phyloP scores from a whole-genome alignment of 1,140 invertebrate genomes.

The Philopotamus ludificatus region DNA sequence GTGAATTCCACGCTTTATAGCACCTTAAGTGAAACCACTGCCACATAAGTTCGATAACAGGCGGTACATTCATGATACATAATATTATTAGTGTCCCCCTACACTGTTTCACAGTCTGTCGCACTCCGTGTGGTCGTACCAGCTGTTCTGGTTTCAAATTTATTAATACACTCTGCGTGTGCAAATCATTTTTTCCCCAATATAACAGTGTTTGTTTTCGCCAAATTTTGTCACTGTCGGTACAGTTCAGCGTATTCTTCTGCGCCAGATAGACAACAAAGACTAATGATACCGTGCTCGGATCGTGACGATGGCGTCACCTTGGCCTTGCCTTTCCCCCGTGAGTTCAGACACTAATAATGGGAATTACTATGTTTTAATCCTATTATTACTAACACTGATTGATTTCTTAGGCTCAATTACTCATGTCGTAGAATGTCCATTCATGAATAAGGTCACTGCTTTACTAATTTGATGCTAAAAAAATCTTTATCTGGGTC shows the following conservation, averaged over 20 bases:
- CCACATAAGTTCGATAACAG: neutral
- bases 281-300: too few species aligned
- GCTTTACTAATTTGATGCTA: too few species aligned
- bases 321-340: slow-evolving; percentile 40
- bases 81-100: slow-evolving; percentile 3
- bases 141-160: slow-evolving; percentile 1
- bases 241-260: too few species aligned
- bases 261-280: too few species aligned
- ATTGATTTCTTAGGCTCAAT: slow-evolving; percentile 18
- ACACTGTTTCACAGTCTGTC: slow-evolving; percentile 5
- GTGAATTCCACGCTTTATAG: too few species aligned
- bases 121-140: neutral
- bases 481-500: too few species aligned
- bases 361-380: slow-evolving; percentile 29
- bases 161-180: neutral
- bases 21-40: too few species aligned
- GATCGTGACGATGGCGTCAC: slow-evolving; percentile 38
- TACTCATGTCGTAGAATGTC: slow-evolving; percentile 8
- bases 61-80: neutral
- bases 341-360: slow-evolving; percentile 36
- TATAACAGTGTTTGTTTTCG: too few species aligned
- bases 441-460: slow-evolving; percentile 15
- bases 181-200: too few species aligned
- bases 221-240: too few species aligned
- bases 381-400: slow-evolving; percentile 34